Evolutionary conservation across 37 sponge, comb jelly and placozoan species (phyloP).

Genomic region (Beroe forskalii): DNA sequence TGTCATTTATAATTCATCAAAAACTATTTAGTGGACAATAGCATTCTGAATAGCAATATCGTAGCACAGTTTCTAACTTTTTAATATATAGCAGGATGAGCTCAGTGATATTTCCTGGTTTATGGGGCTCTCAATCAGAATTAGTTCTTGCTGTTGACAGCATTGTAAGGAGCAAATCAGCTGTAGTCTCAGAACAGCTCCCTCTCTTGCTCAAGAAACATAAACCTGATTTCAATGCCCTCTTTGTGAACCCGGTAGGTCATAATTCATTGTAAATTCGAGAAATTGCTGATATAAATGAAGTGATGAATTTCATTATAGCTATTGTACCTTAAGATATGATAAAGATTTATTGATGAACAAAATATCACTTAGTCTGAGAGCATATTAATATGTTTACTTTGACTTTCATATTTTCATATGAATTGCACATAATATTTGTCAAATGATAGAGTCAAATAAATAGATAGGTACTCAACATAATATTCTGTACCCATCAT

Average conservation of each 20-base stretch:
- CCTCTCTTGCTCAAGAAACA: slow-evolving; percentile 80
- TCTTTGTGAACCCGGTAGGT: slow-evolving; percentile 83
- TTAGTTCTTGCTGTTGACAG: neutral
- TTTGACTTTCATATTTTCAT: no score
- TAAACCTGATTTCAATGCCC: slow-evolving; percentile 84
- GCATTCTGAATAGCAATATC: neutral
- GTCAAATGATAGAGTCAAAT: no score
- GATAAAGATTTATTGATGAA: no score
- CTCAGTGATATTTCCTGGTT: slow-evolving; percentile 7
- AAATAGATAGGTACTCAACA: neutral
- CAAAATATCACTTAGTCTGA: no score
- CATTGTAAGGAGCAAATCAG: slow-evolving; percentile 1
- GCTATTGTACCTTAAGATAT: no score
- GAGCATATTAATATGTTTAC: no score
- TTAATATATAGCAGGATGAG: neutral
- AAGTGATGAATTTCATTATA: no score
- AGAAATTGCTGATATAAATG: no score
- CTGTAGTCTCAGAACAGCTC: slow-evolving; percentile 44
- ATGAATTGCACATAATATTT: no score
- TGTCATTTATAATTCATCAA: no score
- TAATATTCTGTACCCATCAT: slow-evolving; percentile 7
- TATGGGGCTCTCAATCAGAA: slow-evolving; percentile 45
- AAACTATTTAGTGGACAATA: no score
- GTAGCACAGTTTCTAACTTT: neutral
- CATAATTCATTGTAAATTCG: no score